Evolutionary conservation across 2,113 vertebrate species (phyloP).

Genomic region (Bettongia penicillata): DNA sequence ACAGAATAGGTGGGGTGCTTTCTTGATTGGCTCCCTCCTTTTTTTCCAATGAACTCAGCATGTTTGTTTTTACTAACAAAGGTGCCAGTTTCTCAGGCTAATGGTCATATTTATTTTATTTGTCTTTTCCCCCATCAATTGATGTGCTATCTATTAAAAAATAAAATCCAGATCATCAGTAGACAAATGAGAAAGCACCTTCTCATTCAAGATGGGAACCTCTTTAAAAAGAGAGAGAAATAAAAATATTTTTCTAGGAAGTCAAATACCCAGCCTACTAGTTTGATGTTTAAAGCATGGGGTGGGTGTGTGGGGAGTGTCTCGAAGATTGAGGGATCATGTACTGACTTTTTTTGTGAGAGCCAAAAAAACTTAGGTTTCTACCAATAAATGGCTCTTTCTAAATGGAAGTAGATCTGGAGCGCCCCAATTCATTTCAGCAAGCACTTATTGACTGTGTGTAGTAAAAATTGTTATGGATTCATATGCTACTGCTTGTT

Average conservation of each 20-base stretch:
- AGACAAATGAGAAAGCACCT: slow-evolving; percentile 12
- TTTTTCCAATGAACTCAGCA: background rate
- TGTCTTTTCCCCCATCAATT: slow-evolving; percentile 28
- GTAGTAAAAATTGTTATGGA: background rate
- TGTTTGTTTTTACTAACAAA: slow-evolving; percentile 23
- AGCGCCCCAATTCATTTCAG: background rate
- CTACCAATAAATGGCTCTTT: background rate
- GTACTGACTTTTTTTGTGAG: background rate
- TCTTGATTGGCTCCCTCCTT: slow-evolving; percentile 6
- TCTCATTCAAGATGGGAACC: slow-evolving; percentile 14
- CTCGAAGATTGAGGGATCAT: background rate
- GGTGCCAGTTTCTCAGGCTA: background rate
- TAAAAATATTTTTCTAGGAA: background rate
- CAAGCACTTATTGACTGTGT: background rate
- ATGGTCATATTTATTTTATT: background rate
- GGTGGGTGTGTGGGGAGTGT: background rate
- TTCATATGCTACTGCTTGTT: background rate
- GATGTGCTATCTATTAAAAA: slow-evolving; percentile 30
- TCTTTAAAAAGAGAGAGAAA: background rate
- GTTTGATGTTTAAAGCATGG: background rate
- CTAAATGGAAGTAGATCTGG: background rate
- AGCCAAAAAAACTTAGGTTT: background rate
- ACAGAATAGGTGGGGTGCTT: background rate
- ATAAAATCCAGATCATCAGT: background rate
- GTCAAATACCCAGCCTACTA: background rate